Percentiles rank a stretch among this genome's conserved stretches.
Conservation (phyloP, 2,113 vertebrate species). For the Vulpes ferrilata region DNA sequence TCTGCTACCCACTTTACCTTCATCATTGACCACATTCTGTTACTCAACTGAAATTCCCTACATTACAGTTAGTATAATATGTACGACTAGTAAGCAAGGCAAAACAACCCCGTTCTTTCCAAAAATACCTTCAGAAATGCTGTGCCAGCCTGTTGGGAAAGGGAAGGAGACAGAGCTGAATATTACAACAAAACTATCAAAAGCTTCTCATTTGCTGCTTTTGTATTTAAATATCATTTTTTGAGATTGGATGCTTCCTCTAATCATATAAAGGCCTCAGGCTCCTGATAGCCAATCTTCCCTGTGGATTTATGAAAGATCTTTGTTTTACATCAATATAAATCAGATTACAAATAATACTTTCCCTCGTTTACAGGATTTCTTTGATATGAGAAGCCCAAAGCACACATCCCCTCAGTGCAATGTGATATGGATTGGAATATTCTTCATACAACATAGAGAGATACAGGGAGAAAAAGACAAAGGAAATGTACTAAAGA, state of each 20-base stretch:
- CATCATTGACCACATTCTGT: neutral
- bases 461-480: neutral
- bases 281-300: neutral
- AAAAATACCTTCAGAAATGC: conserved; percentile 37
- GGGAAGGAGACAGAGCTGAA: neutral
- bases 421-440: neutral
- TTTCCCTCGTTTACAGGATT: neutral
- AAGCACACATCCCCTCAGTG: neutral
- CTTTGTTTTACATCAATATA: neutral
- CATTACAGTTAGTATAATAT: neutral
- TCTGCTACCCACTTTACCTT: neutral
- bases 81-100: neutral
- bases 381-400: neutral
- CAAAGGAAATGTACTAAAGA: neutral
- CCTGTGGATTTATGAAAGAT: neutral
- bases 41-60: neutral
- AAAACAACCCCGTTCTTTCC: neutral
- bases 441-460: neutral
- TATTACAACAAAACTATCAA: neutral
- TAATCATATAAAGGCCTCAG: neutral
- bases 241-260: neutral
- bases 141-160: neutral
- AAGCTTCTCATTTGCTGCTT: neutral
- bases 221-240: neutral
- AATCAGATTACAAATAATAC: neutral